These are phyloP conservation scores for Drosophila planitibia DNA, from an alignment of 2,888 invertebrate genomes.

Conservation along the genomic window DNA sequence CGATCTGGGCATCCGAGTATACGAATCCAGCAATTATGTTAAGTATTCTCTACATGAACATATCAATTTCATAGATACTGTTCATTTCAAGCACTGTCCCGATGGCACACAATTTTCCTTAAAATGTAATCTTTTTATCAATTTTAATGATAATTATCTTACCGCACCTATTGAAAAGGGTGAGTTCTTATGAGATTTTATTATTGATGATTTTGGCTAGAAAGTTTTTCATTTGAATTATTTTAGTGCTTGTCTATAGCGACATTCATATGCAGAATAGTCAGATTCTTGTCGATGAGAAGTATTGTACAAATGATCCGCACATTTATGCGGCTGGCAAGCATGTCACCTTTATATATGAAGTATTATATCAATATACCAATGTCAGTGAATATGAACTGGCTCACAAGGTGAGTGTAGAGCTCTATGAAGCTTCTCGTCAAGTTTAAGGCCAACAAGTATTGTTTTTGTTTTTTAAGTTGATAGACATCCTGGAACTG, in stretches of 20 bases:
- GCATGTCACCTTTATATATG: conserved; percentile 26
- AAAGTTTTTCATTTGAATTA: neutral
- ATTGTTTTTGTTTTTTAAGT: conserved; percentile 31
- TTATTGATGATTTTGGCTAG: neutral
- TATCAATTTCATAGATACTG: conserved; percentile 49
- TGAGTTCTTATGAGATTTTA: neutral
- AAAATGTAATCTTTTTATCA: conserved; percentile 75
- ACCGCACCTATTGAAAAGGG: conserved; percentile 14
- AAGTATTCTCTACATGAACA: conserved; percentile 22
- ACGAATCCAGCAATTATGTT: conserved; percentile 42
- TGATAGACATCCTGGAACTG: conserved; percentile 54
- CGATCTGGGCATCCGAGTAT: conserved; percentile 65
- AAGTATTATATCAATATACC: conserved; percentile 66
- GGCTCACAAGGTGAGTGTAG: conserved; percentile 69
- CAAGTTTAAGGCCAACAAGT: neutral
- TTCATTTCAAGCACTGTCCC: conserved; percentile 49
- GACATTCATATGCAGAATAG: conserved; percentile 31
- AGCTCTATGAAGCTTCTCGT: too few relatives aligned
- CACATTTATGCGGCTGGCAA: conserved; percentile 74
- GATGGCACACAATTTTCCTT: conserved; percentile 4
- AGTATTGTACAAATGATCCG: conserved; percentile 65
- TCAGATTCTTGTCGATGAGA: conserved; percentile 59
- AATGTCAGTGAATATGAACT: conserved; percentile 61
- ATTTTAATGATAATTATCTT: conserved; percentile 52
- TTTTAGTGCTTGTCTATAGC: conserved; percentile 37